These are phyloP conservation scores for Adelognathus sp. DNA, from an alignment of 2,888 invertebrate species.

Conservation along the genomic window DNA sequence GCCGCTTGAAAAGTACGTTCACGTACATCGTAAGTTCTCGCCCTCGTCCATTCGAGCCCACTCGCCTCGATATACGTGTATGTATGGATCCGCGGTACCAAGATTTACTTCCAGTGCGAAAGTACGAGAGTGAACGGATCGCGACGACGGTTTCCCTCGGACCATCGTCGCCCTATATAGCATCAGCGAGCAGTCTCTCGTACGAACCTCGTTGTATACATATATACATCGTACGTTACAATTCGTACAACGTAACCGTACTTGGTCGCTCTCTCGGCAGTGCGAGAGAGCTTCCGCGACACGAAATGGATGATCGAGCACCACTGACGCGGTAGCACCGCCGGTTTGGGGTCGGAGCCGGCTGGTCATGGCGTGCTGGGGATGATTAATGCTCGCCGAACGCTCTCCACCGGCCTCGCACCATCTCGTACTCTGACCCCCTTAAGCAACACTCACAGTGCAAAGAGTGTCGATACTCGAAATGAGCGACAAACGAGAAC, in stretches of 20 bases:
- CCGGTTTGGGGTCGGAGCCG: conserved; percentile 63
- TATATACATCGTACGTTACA: not conserved
- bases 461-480: not conserved
- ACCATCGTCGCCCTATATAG: conserved; percentile 18
- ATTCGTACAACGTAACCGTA: conserved; percentile 7
- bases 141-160: conserved; percentile 31
- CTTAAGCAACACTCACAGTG: conserved; percentile 16
- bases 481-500: not conserved
- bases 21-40: conserved; percentile 38
- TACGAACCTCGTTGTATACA: conserved; percentile 1
- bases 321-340: conserved; percentile 63
- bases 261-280: conserved; percentile 26
- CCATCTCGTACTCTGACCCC: conserved; percentile 15
- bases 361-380: conserved; percentile 63
- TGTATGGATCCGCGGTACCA: conserved; percentile 38
- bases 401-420: conserved; percentile 28
- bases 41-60: not conserved
- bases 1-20: conserved; percentile 29
- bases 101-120: conserved; percentile 39
- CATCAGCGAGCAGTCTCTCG: conserved; percentile 21
- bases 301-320: conserved; percentile 63
- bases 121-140: conserved; percentile 10
- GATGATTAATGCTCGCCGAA: conserved; percentile 62
- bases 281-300: conserved; percentile 51
- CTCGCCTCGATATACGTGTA: conserved; percentile 50